Conservation (phyloP, 2,888 invertebrate genomes). For the Brachynemurus nebulosus region DNA sequence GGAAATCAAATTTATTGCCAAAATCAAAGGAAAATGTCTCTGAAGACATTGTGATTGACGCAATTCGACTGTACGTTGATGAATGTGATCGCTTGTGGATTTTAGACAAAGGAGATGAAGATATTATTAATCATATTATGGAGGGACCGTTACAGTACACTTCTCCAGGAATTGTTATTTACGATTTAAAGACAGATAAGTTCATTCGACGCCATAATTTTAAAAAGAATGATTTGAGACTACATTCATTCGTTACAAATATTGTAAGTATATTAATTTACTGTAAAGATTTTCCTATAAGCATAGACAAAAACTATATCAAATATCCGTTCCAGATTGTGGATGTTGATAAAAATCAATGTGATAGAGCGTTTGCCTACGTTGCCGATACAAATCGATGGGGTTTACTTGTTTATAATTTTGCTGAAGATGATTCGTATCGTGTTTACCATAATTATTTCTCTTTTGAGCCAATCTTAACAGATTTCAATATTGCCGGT, state of each 20-base stretch:
- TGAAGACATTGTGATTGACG: constrained; percentile 51
- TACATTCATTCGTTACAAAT: constrained; percentile 69
- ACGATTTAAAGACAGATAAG: constrained; percentile 61
- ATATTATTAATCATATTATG: constrained; percentile 46
- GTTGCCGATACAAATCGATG: constrained; percentile 63
- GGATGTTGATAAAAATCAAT: constrained; percentile 50
- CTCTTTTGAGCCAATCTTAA: constrained; percentile 67
- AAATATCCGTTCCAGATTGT: constrained; percentile 38
- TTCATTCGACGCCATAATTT: constrained; percentile 54
- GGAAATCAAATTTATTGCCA: constrained; percentile 63
- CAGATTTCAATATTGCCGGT: constrained; percentile 62
- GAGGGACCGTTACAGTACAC: constrained; percentile 47
- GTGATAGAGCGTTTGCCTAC: constrained; percentile 63
- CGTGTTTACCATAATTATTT: constrained; percentile 68
- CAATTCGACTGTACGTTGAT: constrained; percentile 60
- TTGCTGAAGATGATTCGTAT: constrained; percentile 61
- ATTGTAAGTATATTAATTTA: constrained; percentile 39
- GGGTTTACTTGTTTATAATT: constrained; percentile 63
- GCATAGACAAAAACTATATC: neutral
- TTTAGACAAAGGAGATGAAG: constrained; percentile 63
- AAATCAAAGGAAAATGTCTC: constrained; percentile 33
- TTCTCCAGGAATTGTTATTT: constrained; percentile 51
- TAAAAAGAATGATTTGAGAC: constrained; percentile 51
- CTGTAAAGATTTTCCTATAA: neutral
- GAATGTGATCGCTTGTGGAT: constrained; percentile 71